Base-by-base conservation (phyloP, 1,140 invertebrate genomes). In the Helicoverpa armigera region DNA sequence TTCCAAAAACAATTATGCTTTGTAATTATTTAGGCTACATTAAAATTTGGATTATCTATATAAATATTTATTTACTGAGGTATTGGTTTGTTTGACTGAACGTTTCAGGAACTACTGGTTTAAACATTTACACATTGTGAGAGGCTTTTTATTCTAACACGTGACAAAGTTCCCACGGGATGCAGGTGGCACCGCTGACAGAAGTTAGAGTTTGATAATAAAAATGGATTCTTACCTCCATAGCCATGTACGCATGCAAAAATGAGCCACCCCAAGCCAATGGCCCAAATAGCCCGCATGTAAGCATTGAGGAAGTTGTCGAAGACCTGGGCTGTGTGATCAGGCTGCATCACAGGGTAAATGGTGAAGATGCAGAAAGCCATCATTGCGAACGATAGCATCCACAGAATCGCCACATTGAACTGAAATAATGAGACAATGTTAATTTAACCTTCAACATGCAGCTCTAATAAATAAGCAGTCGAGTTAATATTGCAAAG, bases 171-270 rank as follows among this genome's bases (percentile, higher is more conserved):
- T 23, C 23, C 23, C 23, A 43, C 5, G 35, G 5, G 5, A 43
- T 43, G 35, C 1, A 43, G 35, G 35, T 43, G 35, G 7, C 5
- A 43, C 5, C 5, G 35, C 35, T n/a, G 9, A n/a, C 18, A 58
- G 16, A 23, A 58, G 35, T 9, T 18, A 10, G 11, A 10, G 1
- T 7, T 11, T 58, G 7, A 16, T 3, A 69, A 18, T 51, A 13
- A 3, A 7, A 48, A 9, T 48, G 5, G 12, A 29, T 58, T 11
- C 83, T 82, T 84, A 96, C 96, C 97, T 82, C 96, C 97, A 87
- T 96, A 96, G 48, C 96, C 96, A 69, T 96, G 94, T 3, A 95
- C 90, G 84, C 97, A 97, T 2, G 96, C 96, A 60, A 97, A 96
- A 5, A 97, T 95, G 3, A 98, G 91, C 97, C 97, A 98, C 3